phyloP scores from a whole-genome alignment of 2,888 invertebrate species.

The Lypha dubia region DNA sequence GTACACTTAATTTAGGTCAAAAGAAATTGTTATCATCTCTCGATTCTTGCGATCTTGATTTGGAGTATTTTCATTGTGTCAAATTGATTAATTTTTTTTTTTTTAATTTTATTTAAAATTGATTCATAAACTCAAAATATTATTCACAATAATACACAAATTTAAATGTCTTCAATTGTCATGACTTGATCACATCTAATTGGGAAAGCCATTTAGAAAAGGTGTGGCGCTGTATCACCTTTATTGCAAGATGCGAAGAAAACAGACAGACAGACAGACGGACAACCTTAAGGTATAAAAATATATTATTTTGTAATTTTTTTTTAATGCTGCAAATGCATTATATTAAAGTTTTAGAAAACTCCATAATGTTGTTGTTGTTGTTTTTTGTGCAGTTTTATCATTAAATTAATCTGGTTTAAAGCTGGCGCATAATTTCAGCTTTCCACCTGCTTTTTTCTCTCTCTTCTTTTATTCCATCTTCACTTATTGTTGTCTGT shows the following conservation, averaged over 20 bases:
- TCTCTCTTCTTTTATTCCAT: not conserved
- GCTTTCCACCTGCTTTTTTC: slow-evolving; percentile 44
- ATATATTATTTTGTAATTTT: not conserved
- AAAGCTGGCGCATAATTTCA: slow-evolving; percentile 37
- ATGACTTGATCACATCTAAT: not conserved
- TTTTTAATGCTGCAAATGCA: not conserved
- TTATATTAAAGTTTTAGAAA: not conserved
- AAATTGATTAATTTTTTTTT: no score
- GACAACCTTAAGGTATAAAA: not conserved
- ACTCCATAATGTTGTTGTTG: not conserved
- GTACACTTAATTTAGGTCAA: not conserved
- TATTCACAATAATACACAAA: no score
- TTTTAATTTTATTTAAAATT: no score
- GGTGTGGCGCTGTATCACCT: not conserved
- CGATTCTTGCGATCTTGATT: not conserved
- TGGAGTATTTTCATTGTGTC: no score
- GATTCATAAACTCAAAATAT: no score
- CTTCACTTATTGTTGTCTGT: not conserved
- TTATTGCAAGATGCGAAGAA: not conserved
- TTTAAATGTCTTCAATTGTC: no score
- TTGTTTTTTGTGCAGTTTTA: slow-evolving; percentile 3
- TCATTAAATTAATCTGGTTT: slow-evolving; percentile 21
- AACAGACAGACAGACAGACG: no score
- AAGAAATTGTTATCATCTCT: not conserved
- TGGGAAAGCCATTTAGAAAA: not conserved